Conservation (phyloP, 2,888 invertebrate species). For the Stegana nigrithorax region DNA sequence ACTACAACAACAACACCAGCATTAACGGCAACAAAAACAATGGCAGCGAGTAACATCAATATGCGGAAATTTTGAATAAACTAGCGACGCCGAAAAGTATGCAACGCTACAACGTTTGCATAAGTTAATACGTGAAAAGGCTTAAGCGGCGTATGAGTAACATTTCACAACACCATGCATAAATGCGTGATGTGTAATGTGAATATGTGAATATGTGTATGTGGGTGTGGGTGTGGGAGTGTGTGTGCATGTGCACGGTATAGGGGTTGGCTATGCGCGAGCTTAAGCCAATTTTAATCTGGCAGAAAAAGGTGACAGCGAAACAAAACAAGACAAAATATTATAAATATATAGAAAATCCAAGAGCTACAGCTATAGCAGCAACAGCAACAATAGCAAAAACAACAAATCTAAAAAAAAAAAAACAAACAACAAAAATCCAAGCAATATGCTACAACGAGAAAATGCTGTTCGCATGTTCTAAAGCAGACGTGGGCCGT, state of each 20-base stretch:
- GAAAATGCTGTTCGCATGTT: not conserved
- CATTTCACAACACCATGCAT: not conserved
- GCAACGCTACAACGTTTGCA: not conserved
- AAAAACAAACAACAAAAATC: not conserved
- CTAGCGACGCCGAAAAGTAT: not conserved
- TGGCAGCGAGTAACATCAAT: too few relatives aligned
- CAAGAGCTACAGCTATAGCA: constrained; percentile 1
- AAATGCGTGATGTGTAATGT: not conserved
- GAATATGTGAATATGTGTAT: not conserved
- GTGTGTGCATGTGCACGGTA: not conserved
- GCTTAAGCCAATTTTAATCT: constrained; percentile 7
- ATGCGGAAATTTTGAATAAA: too few relatives aligned
- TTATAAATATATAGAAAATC: not conserved
- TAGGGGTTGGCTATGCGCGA: not conserved
- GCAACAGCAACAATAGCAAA: constrained; percentile 10
- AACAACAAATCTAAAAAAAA: not conserved
- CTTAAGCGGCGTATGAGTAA: constrained; percentile 1
- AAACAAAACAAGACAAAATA: not conserved
- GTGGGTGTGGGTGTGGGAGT: not conserved
- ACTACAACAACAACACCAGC: too few relatives aligned
- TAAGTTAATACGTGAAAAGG: not conserved
- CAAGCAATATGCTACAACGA: too few relatives aligned
- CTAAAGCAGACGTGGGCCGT: not conserved
- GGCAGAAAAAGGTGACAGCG: constrained; percentile 9
- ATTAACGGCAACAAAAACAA: too few relatives aligned